Evolutionary conservation across 2,797 vertebrate species (phyloP), one percentile per base, ranked within the genome.

Genomic region (Sebastes hopkinsi): DNA sequence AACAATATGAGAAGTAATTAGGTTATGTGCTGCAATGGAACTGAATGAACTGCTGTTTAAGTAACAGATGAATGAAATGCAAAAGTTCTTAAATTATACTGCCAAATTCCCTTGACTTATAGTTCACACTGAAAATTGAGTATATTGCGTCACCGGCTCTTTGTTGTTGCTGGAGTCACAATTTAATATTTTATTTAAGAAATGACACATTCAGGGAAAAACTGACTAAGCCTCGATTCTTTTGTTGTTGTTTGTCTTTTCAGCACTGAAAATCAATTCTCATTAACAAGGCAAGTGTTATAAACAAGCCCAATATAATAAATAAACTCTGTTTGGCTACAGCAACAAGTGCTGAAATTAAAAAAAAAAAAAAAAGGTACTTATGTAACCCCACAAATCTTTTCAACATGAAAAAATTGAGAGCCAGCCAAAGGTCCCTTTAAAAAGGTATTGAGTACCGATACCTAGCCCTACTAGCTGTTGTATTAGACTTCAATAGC

Each of bases 261-360:
- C 55, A 29, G 58, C 29, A 42, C 55, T 46, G 3, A 50, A 70
- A 78, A 76, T 74, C 25, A 23, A 76, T 77, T 75, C 20, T 66
- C 13, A 60, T 79, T 50, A 80, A 75, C 69, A 29, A 3, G 6
- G 7, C 11, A 1, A 29, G 27, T 59, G 46, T 34, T 66, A 8
- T 0, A 9, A 60, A 16, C 25, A 62, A 46, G 14, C 1, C 25
- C 20, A 36, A 56, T 23, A 5, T 23, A 80, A 67, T 25, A 54
- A 71, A 34, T 62, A 3, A 70, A 29, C 12, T 20, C 3, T 2
- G 12, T 9, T 54, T 58, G 8, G 32, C 25, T 38, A 4, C 65
- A 80, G 72, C 67, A 56, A 65, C 27, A 59, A 38, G 27, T 72
- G 67, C 16, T 56, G 12, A 50, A 22, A 67, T 55, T 22, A 71